Evolutionary conservation across 2,888 invertebrate species (phyloP), one percentile per base, ranked within the genome.

Genomic region (Lithophane semibrunnea): DNA sequence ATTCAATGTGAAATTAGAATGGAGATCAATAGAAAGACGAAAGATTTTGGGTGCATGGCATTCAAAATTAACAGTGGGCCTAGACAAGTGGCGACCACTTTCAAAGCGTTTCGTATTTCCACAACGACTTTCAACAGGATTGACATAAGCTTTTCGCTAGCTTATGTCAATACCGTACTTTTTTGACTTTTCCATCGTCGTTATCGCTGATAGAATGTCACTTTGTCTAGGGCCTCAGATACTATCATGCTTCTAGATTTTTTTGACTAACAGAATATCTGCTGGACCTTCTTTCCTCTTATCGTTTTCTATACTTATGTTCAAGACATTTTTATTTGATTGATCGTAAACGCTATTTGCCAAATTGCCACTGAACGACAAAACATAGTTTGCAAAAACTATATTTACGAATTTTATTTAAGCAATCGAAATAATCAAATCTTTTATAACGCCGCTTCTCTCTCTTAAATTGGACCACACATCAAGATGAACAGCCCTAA

Each of bases 401-500:
- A 18, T 18, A 49, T 49, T 49, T 16, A 49, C 16, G 18, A 52
- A 9, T 3, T 0, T 10, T 21, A n/a, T 56, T 56, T n/a, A 52
- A 12, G n/a, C 10, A 56, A 56, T n/a, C 54, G 47, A 66, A 70
- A 44, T 63, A 65, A 10, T 24, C 12, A 12, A 37, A 47, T 0
- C 5, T 58, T 56, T 7, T 12, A 4, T 7, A 12, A 18, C 2
- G 29, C 49, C 80, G 86, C 75, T 61, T 0, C 0, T 8, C 60
- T 70, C 78, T 77, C 71, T 0, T 61, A 7, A n/a, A 73, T 92
- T 91, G 79, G 29, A 78, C 88, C 91, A 82, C 70, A 79, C 72
- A 52, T 72, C 78, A 86, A 83, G 85, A 84, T 84, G 88, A 86
- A 85, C 88, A 89, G 90, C 91, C 92, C 90, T 87, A 88, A 89